Conservation (phyloP, 1,140 invertebrate genomes). For the Hestina assimilis region DNA sequence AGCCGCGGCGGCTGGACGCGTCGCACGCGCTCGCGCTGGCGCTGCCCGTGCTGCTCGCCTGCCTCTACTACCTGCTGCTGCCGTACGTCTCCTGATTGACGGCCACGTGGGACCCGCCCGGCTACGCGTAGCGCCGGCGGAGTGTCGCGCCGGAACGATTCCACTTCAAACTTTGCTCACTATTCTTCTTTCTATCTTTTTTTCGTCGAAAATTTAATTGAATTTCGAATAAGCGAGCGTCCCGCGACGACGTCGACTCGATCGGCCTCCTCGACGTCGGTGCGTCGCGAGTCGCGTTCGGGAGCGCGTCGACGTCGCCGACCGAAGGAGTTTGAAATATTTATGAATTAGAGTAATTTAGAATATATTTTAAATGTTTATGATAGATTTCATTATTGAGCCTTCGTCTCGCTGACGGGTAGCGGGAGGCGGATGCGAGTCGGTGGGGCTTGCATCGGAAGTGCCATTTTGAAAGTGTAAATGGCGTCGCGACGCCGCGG, state of each 20-base stretch:
- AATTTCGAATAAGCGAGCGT: conserved; percentile 7
- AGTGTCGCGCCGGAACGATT: conserved; percentile 17
- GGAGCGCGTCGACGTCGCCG: conserved; percentile 22
- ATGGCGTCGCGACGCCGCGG: neutral
- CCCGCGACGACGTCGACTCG: neutral
- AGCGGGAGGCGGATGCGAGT: neutral
- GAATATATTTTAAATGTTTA: conserved; percentile 32
- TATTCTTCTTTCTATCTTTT: conserved; percentile 21
- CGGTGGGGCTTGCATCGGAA: conserved; percentile 33
- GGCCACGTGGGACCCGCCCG: conserved; percentile 76
- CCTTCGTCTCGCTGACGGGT: conserved; percentile 20
- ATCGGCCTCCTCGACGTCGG: conserved; percentile 7
- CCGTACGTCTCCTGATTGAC: conserved; percentile 75
- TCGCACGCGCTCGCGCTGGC: conserved; percentile 35
- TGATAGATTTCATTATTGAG: conserved; percentile 31
- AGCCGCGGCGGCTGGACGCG: conserved; percentile 34
- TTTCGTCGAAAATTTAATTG: conserved; percentile 7
- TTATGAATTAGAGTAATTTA: conserved; percentile 51
- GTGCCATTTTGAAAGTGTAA: conserved; percentile 48
- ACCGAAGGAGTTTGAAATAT: conserved; percentile 30
- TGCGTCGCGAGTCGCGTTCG: conserved; percentile 18
- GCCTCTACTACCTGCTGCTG: conserved; percentile 56
- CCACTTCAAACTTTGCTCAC: conserved; percentile 42
- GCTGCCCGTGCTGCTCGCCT: conserved; percentile 39
- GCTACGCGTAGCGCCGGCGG: conserved; percentile 51